Evolutionary conservation across 2,113 vertebrate species (phyloP).

Genomic region (Uropsilus gracilis): DNA sequence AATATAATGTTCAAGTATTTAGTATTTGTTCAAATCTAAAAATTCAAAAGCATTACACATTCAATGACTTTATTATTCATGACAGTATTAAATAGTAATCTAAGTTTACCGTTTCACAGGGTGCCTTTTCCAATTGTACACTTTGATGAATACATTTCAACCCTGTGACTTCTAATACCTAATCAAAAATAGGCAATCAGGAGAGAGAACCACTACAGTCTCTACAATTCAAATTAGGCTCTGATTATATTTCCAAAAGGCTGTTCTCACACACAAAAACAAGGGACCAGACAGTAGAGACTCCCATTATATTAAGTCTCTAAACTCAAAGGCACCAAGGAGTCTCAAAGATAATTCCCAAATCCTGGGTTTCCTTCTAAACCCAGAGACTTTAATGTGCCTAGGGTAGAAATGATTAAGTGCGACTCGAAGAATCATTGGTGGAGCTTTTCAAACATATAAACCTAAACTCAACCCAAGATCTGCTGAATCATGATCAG

Average conservation of each 20-base stretch:
- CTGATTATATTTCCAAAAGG: slow-evolving; percentile 30
- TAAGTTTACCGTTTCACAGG: slow-evolving; percentile 54
- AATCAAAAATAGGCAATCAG: slow-evolving; percentile 7
- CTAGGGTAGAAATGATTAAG: slow-evolving; percentile 35
- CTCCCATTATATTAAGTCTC: slow-evolving; percentile 14
- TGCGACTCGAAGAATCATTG: slow-evolving; percentile 7
- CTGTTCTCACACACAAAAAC: neutral
- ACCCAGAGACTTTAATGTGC: neutral
- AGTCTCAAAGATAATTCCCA: slow-evolving; percentile 2
- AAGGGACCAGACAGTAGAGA: neutral
- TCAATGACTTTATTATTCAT: slow-evolving; percentile 46
- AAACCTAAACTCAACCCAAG: slow-evolving; percentile 19
- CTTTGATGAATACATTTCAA: neutral
- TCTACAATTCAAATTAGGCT: neutral
- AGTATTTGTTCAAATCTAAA: slow-evolving; percentile 28
- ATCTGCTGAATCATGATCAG: slow-evolving; percentile 3
- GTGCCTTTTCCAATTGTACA: slow-evolving; percentile 24
- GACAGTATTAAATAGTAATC: slow-evolving; percentile 33
- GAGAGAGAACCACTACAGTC: slow-evolving; percentile 28
- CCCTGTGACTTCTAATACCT: slow-evolving; percentile 28
- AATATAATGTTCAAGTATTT: slow-evolving; percentile 53
- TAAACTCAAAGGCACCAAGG: neutral
- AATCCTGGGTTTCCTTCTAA: slow-evolving; percentile 23
- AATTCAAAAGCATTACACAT: slow-evolving; percentile 52
- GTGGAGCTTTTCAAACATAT: neutral